A percentile compares a stretch with the other conserved stretches of the same genome.
These are phyloP conservation scores for Marisa cornuarietis DNA, from an alignment of 1,140 invertebrate genomes.

Conservation along the genomic window DNA sequence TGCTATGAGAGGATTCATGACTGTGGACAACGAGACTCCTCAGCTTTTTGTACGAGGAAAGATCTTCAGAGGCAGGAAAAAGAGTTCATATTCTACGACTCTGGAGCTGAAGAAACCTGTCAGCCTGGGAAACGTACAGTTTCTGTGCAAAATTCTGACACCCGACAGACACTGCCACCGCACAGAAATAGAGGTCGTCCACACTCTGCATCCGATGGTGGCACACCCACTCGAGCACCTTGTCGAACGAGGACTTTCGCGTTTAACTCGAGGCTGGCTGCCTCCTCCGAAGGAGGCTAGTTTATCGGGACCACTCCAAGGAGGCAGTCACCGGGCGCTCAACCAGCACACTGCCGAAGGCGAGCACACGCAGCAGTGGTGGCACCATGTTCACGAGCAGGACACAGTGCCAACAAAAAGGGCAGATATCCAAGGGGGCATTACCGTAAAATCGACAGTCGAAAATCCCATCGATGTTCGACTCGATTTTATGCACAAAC, in stretches of 20 bases:
- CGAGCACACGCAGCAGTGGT: neutral
- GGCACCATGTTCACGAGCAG: too few relatives aligned
- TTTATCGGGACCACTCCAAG: neutral
- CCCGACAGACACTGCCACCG: neutral
- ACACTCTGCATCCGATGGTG: constrained; percentile 9
- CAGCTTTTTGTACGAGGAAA: neutral
- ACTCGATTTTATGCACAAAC: neutral
- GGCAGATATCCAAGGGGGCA: constrained; percentile 2
- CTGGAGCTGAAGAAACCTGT: constrained; percentile 11
- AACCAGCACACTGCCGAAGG: neutral
- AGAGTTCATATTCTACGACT: neutral
- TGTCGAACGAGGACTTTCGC: neutral
- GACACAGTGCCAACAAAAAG: neutral
- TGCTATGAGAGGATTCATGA: too few relatives aligned
- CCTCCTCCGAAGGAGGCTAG: neutral
- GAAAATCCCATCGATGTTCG: neutral
- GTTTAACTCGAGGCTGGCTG: neutral
- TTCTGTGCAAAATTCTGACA: neutral
- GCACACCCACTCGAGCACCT: neutral
- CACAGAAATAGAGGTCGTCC: constrained; percentile 1
- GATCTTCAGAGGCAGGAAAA: neutral
- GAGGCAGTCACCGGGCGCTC: too few relatives aligned
- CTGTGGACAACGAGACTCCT: too few relatives aligned
- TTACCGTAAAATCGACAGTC: neutral
- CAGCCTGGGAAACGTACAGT: neutral